Conservation (phyloP, 1,140 invertebrate species). For the Drosophila watanabei region DNA sequence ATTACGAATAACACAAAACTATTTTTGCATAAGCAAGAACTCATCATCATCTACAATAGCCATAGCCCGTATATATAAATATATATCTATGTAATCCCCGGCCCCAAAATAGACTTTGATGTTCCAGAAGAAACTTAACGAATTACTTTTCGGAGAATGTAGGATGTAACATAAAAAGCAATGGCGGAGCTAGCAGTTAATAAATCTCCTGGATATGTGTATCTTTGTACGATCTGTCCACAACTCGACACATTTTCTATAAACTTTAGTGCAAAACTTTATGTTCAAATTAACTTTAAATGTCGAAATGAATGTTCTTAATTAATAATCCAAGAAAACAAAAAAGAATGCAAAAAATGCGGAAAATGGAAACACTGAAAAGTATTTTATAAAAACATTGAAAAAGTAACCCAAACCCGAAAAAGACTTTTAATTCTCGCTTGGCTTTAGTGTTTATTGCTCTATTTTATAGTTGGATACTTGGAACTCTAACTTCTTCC, state of each 20-base stretch:
- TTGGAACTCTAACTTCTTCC: neutral
- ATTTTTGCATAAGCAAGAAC: conserved; percentile 49
- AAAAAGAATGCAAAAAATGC: conserved; percentile 15
- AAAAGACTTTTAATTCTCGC: conserved; percentile 13
- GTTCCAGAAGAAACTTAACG: conserved; percentile 56
- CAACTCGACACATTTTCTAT: conserved; percentile 65
- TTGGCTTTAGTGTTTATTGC: conserved; percentile 35
- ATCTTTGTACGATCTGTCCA: conserved; percentile 55
- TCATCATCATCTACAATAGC: conserved; percentile 61
- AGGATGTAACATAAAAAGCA: conserved; percentile 56
- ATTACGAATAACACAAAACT: conserved; percentile 52
- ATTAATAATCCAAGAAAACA: conserved; percentile 73
- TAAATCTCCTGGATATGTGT: conserved; percentile 48
- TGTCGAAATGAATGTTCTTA: conserved; percentile 83
- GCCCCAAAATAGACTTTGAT: conserved; percentile 54
- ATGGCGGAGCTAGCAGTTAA: conserved; percentile 43
- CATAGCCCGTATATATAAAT: conserved; percentile 63
- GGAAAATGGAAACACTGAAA: conserved; percentile 40
- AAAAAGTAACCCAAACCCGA: conserved; percentile 41
- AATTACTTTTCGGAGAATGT: conserved; percentile 46
- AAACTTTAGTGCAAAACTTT: conserved; percentile 79
- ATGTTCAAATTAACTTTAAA: conserved; percentile 83
- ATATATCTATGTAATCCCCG: conserved; percentile 40
- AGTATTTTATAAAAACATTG: conserved; percentile 79
- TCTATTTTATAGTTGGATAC: conserved; percentile 38